Base-by-base conservation (phyloP, 2,888 invertebrate genomes). In the Melinopterus prodromus region DNA sequence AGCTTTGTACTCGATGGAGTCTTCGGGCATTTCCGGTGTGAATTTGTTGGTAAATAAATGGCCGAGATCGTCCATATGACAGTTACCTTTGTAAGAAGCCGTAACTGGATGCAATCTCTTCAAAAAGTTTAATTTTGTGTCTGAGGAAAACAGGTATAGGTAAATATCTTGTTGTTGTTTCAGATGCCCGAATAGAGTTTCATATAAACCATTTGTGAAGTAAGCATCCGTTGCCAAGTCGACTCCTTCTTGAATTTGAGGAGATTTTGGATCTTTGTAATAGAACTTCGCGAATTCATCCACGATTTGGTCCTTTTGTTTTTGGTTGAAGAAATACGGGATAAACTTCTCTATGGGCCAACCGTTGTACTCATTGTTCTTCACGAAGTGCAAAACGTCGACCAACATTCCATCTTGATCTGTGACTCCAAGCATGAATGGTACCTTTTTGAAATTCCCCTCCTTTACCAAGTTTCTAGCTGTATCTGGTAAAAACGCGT, bases 31-130 rank as follows among this genome's bases (percentile, higher is more conserved):
- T 14, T 80, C 77, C 12, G 74, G 69, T 5, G 78, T 79, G 16
- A 37, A 80, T 6, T 77, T 78, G 6, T 77, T 80, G n/a, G 78
- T 80, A 16, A 80, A 80, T 26, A 80, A 15, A 70, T 80, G 79
- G 7, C 79, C 72, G 12, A 80, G 77, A 70, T 80, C 80, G 35
- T 80, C 80, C 0, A 77, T n/a, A 53, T 80, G 80, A 15, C 69
- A 72, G 12, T 70, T 53, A 16, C 80, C 80, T 76, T 69, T n/a
- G 71, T 70, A 70, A 14, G 69, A 71, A 35, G 75, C 71, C 0
- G 79, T 80, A 16, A 70, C 26, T 14, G 78, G 77, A 75, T 80
- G 78, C 16, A 74, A n/a, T 15, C 38, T 72, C 37, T 80, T 80
- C 2, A 79, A 16, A 70, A 38, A 75, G 70, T 80, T 80, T 15